Base-by-base conservation (phyloP, 2,113 vertebrate genomes). In the Nyctereutes procyonoides region DNA sequence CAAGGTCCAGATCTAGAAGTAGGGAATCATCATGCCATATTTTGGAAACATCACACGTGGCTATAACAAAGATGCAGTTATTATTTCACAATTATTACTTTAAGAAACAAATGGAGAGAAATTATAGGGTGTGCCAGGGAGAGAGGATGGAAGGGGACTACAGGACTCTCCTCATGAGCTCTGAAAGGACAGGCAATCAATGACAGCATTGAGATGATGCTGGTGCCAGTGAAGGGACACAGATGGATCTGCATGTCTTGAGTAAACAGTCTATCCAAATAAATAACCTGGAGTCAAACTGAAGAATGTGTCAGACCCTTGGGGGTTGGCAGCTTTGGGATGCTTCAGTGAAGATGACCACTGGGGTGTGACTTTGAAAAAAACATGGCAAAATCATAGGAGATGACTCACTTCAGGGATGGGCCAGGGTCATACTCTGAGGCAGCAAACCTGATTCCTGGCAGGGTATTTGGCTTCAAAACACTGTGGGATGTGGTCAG, bases 211-310 rank as follows among this genome's bases (percentile, higher is more conserved):
- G 0, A 35, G 63, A 35, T 7, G 32, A 48, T 5, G 24, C 24
- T 22, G 43, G 81, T 32, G 81, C 13, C 48, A 8, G 53, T 0
- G 1, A 17, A 80, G 89, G 62, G 51, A 55, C 15, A 28, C 2
- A 53, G 77, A 65, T 0, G 35, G 53, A 62, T 12, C 58, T 35
- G 30, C 12, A 4, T 1, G 17, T 3, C 12, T 1, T 12, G 58
- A 93, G 96, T n/a, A 38, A 95, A 91, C 17, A 28, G 43, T 88
- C 76, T 38, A 9, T 24, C 32, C 77, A 53, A 97, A 60, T 35
- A 85, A 79, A 82, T 14, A 53, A 53, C 22, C 4, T 5, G 0
- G 38, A 88, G 14, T 63, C 76, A 4, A 58, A 63, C 30, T 60
- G 5, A 51, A 93, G 81, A 63, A 24, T 6, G 53, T 4, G 30